These are phyloP conservation scores for Autographa pulchrina DNA, from an alignment of 2,888 invertebrate genomes.

Conservation along the genomic window DNA sequence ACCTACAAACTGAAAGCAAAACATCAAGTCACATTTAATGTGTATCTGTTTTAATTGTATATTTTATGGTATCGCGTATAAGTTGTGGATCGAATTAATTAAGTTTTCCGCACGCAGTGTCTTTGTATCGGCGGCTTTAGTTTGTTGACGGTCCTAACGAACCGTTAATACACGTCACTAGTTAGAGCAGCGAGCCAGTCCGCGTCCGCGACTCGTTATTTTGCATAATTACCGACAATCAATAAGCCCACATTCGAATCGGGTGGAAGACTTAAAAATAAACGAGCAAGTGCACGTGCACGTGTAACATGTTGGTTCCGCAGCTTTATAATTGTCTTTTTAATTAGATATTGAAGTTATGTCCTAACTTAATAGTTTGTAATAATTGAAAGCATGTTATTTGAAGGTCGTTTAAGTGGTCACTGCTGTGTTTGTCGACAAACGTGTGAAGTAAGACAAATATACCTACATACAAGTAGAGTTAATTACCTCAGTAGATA, in stretches of 20 bases:
- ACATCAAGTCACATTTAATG: slow-evolving; percentile 17
- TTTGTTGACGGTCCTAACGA: slow-evolving; percentile 60
- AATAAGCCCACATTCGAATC: slow-evolving; percentile 78
- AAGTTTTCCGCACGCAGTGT: slow-evolving; percentile 63
- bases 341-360: background rate
- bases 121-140: slow-evolving; percentile 60
- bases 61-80: slow-evolving; percentile 15
- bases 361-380: slow-evolving; percentile 13
- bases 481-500: background rate
- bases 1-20: slow-evolving; percentile 14
- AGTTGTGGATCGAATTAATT: slow-evolving; percentile 42
- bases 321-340: slow-evolving; percentile 17
- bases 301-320: slow-evolving; percentile 43
- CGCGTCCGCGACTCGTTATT: slow-evolving; percentile 70
- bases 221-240: slow-evolving; percentile 85
- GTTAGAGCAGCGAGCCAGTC: slow-evolving; percentile 70
- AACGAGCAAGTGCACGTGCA: slow-evolving; percentile 56
- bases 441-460: slow-evolving; percentile 1
- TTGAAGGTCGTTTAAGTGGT: slow-evolving; percentile 11
- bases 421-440: background rate
- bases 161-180: slow-evolving; percentile 79
- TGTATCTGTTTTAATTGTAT: slow-evolving; percentile 22
- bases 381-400: slow-evolving; percentile 26
- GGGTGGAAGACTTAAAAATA: slow-evolving; percentile 60
- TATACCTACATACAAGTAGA: background rate